Evolutionary conservation across 2,888 invertebrate species (phyloP).

Genomic region (Priapulus caudatus): DNA sequence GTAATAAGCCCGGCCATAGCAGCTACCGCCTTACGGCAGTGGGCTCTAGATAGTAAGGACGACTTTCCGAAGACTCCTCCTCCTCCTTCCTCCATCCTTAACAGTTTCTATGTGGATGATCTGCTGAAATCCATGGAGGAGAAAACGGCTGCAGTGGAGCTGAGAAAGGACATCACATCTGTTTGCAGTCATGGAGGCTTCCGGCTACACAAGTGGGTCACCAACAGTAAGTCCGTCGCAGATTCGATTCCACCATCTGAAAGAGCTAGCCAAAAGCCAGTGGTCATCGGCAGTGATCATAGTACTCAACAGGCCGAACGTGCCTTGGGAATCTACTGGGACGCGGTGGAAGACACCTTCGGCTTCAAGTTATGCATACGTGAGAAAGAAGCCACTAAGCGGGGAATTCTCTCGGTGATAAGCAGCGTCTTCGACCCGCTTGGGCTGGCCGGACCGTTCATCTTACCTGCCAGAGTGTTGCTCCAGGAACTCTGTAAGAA

Average conservation of each 20-base stretch:
- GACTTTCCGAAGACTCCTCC: no score
- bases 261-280: not conserved
- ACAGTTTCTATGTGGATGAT: slow-evolving; percentile 18
- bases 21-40: no score
- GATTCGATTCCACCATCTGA: not conserved
- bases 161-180: not conserved
- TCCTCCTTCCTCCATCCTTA: no score
- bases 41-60: no score
- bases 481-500: slow-evolving; percentile 17
- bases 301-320: slow-evolving; percentile 8
- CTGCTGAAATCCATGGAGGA: slow-evolving; percentile 8
- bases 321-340: slow-evolving; percentile 18
- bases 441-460: slow-evolving; percentile 20
- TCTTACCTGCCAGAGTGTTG: slow-evolving; percentile 18
- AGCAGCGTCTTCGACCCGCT: no score
- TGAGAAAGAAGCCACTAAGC: slow-evolving; percentile 15
- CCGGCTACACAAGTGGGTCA: slow-evolving; percentile 10
- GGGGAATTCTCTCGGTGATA: slow-evolving; percentile 17
- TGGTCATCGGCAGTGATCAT: no score
- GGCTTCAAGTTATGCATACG: slow-evolving; percentile 15
- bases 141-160: not conserved
- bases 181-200: slow-evolving; percentile 11
- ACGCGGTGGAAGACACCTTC: slow-evolving; percentile 15
- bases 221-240: slow-evolving; percentile 6
- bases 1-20: no score